phyloP scores from a whole-genome alignment of 2,888 invertebrate species.

The Trilocha varians region DNA sequence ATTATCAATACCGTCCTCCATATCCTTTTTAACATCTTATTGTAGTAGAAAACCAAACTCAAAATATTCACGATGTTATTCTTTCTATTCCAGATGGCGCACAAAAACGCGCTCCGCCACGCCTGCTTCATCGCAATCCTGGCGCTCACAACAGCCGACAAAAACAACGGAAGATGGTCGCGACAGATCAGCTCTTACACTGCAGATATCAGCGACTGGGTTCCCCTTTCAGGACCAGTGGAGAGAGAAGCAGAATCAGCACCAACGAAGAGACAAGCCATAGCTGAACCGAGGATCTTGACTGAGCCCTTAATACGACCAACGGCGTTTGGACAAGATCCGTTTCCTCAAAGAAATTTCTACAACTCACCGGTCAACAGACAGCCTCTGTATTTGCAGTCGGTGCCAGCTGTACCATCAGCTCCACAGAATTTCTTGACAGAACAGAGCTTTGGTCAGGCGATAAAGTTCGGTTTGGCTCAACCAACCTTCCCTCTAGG shows the following conservation, averaged over 20 bases:
- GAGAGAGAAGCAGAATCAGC: constrained; percentile 34
- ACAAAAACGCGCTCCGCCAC: constrained; percentile 33
- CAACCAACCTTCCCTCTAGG: constrained; percentile 54
- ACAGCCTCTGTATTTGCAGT: constrained; percentile 56
- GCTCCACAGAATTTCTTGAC: constrained; percentile 59
- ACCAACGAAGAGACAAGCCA: constrained; percentile 53
- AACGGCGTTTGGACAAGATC: constrained; percentile 40
- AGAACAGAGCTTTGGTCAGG: constrained; percentile 60
- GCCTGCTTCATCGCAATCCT: constrained; percentile 38
- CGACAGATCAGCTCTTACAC: constrained; percentile 64
- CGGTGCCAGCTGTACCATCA: constrained; percentile 50
- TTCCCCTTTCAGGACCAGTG: constrained; percentile 47
- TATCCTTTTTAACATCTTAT: not conserved
- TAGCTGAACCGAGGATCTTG: constrained; percentile 62
- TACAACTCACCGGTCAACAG: constrained; percentile 45
- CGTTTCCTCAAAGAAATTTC: constrained; percentile 44
- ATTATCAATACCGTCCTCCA: not conserved
- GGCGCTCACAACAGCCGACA: constrained; percentile 31
- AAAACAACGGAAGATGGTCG: constrained; percentile 58
- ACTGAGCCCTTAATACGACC: constrained; percentile 50
- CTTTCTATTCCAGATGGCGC: constrained; percentile 51
- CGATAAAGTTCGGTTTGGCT: constrained; percentile 52
- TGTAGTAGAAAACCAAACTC: not conserved
- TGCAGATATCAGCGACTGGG: constrained; percentile 62
- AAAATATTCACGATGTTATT: not conserved